Evolutionary conservation across 2,888 invertebrate species (phyloP).

Genomic region (Andrena fulva): DNA sequence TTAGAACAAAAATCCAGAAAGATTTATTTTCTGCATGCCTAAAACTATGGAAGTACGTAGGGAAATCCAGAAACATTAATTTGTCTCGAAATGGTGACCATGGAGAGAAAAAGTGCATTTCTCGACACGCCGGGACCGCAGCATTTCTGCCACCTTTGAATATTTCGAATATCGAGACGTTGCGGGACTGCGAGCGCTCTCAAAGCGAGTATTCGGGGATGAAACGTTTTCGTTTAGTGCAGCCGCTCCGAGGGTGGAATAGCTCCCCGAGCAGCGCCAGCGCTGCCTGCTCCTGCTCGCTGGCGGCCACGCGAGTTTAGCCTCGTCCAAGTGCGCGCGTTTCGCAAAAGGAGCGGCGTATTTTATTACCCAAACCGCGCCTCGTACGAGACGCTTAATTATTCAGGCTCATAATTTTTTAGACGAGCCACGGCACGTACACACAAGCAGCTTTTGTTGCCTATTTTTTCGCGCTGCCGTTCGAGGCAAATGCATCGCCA

Average conservation of each 20-base stretch:
- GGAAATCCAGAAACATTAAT: no score
- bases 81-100: no score
- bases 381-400: slow-evolving; percentile 23
- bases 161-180: slow-evolving; percentile 25
- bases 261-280: neutral
- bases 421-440: neutral
- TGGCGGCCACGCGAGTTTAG: neutral
- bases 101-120: no score
- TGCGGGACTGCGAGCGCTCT: slow-evolving; percentile 1
- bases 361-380: neutral
- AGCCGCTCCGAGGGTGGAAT: neutral
- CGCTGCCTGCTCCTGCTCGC: neutral
- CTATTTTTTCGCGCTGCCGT: neutral
- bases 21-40: no score
- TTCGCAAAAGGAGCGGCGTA: neutral
- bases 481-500: neutral
- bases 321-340: neutral
- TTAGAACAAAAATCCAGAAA: no score
- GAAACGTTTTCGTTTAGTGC: neutral
- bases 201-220: slow-evolving; percentile 35
- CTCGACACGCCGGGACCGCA: neutral
- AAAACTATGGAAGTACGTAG: no score
- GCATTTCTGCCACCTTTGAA: slow-evolving; percentile 24
- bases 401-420: slow-evolving; percentile 34
- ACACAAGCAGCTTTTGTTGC: neutral